These are phyloP conservation scores for Cerceris rybyensis DNA, from an alignment of 2,888 invertebrate species.

Conservation along the genomic window DNA sequence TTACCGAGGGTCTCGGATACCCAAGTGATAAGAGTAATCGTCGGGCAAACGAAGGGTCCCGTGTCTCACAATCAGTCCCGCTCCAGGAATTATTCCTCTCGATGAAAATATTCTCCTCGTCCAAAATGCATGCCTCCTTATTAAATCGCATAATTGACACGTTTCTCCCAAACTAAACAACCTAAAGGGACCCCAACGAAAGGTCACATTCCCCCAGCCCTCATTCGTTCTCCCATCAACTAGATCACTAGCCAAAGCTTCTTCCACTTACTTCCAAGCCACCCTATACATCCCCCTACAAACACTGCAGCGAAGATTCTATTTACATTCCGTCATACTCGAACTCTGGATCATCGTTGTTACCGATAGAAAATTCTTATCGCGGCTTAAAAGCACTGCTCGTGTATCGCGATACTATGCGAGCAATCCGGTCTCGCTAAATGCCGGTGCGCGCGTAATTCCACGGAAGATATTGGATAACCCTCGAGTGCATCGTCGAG, in stretches of 20 bases:
- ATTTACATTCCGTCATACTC: conserved; percentile 48
- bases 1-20: no score
- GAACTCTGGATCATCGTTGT: conserved; percentile 28
- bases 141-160: no score
- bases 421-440: conserved; percentile 55
- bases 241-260: not conserved
- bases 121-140: no score
- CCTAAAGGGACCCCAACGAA: no score
- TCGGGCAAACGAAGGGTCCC: no score
- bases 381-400: conserved; percentile 61
- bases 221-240: no score
- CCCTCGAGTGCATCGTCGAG: conserved; percentile 56
- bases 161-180: no score
- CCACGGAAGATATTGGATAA: conserved; percentile 60
- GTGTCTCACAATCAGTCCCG: no score
- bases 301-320: conserved; percentile 23
- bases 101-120: no score
- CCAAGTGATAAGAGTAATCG: no score
- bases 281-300: conserved; percentile 13
- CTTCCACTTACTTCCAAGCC: not conserved
- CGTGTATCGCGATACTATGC: conserved; percentile 41
- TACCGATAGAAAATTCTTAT: conserved; percentile 53
- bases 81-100: no score
- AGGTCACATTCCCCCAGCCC: no score
- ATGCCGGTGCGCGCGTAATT: conserved; percentile 62